Evolutionary conservation across 2,113 vertebrate species (phyloP).

Genomic region (Pipa parva): DNA sequence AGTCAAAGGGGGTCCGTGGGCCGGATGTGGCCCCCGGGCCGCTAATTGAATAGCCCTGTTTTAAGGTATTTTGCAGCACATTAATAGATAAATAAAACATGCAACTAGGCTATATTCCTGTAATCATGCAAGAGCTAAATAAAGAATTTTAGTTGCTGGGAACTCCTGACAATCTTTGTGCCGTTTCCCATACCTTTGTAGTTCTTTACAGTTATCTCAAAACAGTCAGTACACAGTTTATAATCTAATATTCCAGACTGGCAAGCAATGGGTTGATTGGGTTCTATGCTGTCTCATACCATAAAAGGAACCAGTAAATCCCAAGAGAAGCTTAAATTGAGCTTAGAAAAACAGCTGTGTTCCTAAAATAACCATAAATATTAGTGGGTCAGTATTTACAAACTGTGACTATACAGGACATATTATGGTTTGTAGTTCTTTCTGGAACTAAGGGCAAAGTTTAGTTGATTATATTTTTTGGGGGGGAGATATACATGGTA

Average conservation of each 20-base stretch:
- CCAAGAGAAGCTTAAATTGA: background rate
- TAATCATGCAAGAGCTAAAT: too few species aligned
- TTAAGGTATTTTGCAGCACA: too few species aligned
- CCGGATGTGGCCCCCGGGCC: too few species aligned
- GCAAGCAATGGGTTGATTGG: slow-evolving; percentile 5
- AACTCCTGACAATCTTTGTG: too few species aligned
- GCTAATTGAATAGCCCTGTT: too few species aligned
- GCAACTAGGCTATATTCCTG: too few species aligned
- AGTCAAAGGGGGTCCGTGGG: too few species aligned
- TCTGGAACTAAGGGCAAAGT: background rate
- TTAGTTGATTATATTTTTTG: background rate
- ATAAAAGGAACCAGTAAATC: background rate
- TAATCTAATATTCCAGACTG: background rate
- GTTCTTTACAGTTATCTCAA: background rate
- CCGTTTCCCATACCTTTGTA: too few species aligned
- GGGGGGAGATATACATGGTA: too few species aligned
- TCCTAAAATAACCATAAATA: background rate
- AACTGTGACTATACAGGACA: background rate
- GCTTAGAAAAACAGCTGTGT: slow-evolving; percentile 15
- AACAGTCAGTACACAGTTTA: background rate
- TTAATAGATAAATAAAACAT: too few species aligned
- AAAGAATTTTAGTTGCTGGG: too few species aligned
- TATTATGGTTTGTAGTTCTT: background rate
- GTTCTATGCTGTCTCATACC: background rate
- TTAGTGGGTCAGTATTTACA: background rate